Base-by-base conservation (phyloP, 2,113 vertebrate species). In the Myotis yumanensis region DNA sequence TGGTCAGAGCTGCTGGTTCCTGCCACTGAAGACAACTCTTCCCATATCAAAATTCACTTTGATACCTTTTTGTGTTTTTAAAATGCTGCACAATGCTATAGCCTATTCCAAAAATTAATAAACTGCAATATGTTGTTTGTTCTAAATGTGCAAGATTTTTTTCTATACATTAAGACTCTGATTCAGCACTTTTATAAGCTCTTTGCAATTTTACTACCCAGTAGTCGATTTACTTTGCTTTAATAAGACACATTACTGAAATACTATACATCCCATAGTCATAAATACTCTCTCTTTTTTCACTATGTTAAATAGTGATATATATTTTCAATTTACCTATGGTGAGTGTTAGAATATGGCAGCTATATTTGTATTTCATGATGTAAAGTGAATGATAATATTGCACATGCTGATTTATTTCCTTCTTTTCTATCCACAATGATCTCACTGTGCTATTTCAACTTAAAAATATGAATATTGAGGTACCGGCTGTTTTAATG, bases 261-360 rank as follows among this genome's bases (percentile, higher is more conserved):
- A 89, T 91, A 92, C 71, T 62, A 28, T 88, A 84, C 48, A 88
- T 93, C 75, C 59, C 51, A 91, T 86, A 98, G 71, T 93, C 96
- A 94, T 89, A 97, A 91, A 86, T 35, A 88, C 30, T 90, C 71
- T 97, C 85, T 96, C 43, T 97, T 97, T 96, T 90, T 96, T 89
- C 96, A 68, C 86, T 96, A 62, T 66, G 87, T 96, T 98, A 96
- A 97, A 97, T 95, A 97, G 98, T 97, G 4, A 97, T 97, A 97
- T 95, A 95, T 59, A 97, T 98, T 98, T 98, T 98, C 97, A 97
- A 96, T 97, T 98, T 98, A 95, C 98, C 97, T 98, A 94, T 94
- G 93, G 94, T 97, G 89, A 97, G 94, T 96, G 91, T 95, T 97
- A 97, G 96, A 92, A 97, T 98, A 96, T 97, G 91, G 96, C 97